A percentile compares a stretch with the other conserved stretches of the same genome.
These are phyloP conservation scores for Dolomedes plantarius DNA, from an alignment of 2,888 invertebrate species.

Conservation along the genomic window DNA sequence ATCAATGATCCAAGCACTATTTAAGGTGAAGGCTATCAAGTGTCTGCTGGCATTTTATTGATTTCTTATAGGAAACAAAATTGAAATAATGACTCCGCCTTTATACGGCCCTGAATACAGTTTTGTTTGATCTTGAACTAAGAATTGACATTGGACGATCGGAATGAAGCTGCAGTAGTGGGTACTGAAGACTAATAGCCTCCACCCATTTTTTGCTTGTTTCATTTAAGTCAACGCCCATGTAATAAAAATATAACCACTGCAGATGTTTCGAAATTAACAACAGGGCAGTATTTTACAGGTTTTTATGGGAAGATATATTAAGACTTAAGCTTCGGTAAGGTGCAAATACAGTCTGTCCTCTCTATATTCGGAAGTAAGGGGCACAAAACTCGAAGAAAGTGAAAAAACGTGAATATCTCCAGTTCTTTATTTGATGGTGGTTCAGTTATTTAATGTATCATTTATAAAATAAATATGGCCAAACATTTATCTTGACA, in stretches of 20 bases:
- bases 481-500: too few species aligned
- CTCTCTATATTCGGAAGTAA: too few species aligned
- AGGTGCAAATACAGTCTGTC: too few species aligned
- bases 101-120: constrained; percentile 46
- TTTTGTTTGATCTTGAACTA: constrained; percentile 66
- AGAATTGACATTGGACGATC: constrained; percentile 50
- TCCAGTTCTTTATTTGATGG: too few species aligned
- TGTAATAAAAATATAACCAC: not conserved
- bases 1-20: constrained; percentile 26
- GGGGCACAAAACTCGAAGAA: too few species aligned
- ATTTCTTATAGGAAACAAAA: not conserved
- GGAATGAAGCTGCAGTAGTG: not conserved
- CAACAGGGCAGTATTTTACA: too few species aligned
- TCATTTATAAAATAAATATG: too few species aligned
- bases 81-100: not conserved
- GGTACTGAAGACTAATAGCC: not conserved
- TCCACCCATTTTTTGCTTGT: not conserved
- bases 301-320: too few species aligned
- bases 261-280: not conserved
- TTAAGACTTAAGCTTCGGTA: too few species aligned
- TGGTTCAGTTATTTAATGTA: too few species aligned
- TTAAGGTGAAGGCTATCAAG: constrained; percentile 58
- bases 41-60: constrained; percentile 29
- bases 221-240: not conserved
- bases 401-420: too few species aligned